Evolutionary conservation across 2,888 invertebrate species (phyloP).

Genomic region (Drosophila prolongata): DNA sequence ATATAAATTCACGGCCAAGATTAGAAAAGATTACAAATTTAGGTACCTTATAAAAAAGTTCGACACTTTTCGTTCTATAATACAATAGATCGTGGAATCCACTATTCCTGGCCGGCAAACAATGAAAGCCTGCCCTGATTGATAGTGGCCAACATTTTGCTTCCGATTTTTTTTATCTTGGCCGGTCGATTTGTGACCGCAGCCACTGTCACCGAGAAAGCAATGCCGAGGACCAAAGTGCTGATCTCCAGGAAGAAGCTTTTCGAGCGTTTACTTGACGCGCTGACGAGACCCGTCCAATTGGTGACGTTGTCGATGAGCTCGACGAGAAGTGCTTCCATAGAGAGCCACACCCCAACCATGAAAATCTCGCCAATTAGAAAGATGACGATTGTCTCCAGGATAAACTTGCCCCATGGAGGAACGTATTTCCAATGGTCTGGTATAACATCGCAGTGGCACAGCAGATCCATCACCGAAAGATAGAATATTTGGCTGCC

Average conservation of each 20-base stretch:
- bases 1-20: too few relatives aligned
- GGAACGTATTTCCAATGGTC: slow-evolving; percentile 9
- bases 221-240: background rate
- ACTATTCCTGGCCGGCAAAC: background rate
- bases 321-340: background rate
- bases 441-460: slow-evolving; percentile 6
- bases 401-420: background rate
- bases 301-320: background rate
- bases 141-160: background rate
- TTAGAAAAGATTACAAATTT: too few relatives aligned
- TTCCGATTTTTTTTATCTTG: background rate
- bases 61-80: background rate
- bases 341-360: slow-evolving; percentile 1
- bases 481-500: slow-evolving; percentile 33
- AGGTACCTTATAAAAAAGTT: background rate
- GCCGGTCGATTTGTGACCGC: slow-evolving; percentile 2
- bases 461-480: slow-evolving; percentile 35
- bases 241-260: background rate
- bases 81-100: background rate
- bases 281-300: too few relatives aligned
- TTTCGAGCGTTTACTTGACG: background rate
- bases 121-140: background rate
- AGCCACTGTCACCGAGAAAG: background rate
- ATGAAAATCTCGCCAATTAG: slow-evolving; percentile 21
- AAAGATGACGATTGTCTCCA: slow-evolving; percentile 22